Conservation (phyloP, 2,113 vertebrate genomes). For the Sorex fumeus region DNA sequence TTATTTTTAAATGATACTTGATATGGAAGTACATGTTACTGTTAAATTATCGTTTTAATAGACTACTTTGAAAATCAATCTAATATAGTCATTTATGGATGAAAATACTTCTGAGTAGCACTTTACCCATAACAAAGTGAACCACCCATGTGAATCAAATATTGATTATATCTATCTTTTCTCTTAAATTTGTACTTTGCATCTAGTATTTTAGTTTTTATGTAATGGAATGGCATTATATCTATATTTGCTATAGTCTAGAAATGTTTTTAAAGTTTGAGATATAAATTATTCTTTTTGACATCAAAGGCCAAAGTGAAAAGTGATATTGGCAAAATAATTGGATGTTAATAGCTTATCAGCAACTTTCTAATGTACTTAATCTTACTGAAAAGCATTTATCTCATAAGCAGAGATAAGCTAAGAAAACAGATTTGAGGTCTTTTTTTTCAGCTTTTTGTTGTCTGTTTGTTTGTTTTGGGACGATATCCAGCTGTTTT, state of each 20-base stretch:
- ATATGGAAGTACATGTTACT: constrained; percentile 64
- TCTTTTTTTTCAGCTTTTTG: background rate
- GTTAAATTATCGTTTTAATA: constrained; percentile 70
- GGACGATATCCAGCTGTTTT: too few species aligned
- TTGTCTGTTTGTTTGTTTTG: too few species aligned
- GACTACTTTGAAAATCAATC: constrained; percentile 74
- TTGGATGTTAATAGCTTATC: constrained; percentile 23
- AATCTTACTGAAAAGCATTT: constrained; percentile 42
- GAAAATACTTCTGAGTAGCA: constrained; percentile 73
- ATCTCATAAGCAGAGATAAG: background rate
- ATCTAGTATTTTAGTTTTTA: constrained; percentile 59
- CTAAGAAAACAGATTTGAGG: constrained; percentile 12
- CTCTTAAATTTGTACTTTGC: constrained; percentile 57
- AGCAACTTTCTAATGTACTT: background rate
- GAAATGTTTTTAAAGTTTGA: constrained; percentile 48
- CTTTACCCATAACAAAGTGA: constrained; percentile 74
- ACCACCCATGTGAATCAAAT: constrained; percentile 64
- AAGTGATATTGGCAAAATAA: constrained; percentile 54
- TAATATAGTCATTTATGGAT: constrained; percentile 66
- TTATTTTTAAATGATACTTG: constrained; percentile 75
- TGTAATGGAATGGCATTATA: constrained; percentile 26
- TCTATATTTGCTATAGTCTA: constrained; percentile 1
- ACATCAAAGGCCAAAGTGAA: background rate
- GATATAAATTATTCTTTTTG: constrained; percentile 30
- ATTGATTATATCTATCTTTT: constrained; percentile 60